phyloP scores from a whole-genome alignment of 2,113 vertebrate species.

The Sterrhoptilus dennistouni region DNA sequence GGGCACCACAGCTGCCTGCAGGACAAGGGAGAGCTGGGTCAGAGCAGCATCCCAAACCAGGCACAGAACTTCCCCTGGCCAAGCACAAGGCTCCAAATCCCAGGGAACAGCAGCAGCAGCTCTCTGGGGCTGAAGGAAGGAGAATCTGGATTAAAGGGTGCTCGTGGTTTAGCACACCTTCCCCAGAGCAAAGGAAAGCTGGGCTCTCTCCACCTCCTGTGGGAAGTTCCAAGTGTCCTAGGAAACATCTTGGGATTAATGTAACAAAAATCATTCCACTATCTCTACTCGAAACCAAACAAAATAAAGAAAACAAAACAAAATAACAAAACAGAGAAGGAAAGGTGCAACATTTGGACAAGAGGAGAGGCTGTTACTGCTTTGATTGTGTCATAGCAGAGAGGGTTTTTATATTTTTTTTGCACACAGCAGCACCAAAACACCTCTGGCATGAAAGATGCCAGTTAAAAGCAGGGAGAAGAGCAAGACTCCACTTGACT shows the following conservation, averaged over 20 bases:
- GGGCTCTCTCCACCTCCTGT: neutral
- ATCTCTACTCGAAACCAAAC: neutral
- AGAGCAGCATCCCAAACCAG: neutral
- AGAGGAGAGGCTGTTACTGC: neutral
- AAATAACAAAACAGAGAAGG: neutral
- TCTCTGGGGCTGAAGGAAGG: neutral
- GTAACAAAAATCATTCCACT: neutral
- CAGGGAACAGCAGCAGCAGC: neutral
- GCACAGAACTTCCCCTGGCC: neutral
- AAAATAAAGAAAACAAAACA: neutral
- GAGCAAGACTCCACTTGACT: neutral
- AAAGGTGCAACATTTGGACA: neutral
- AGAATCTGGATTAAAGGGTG: neutral
- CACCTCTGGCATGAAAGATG: neutral
- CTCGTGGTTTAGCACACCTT: neutral
- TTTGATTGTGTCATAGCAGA: neutral
- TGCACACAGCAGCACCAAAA: neutral
- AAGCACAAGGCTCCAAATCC: neutral
- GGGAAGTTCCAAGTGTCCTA: neutral
- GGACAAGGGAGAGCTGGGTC: neutral
- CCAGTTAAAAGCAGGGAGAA: neutral
- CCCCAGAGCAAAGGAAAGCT: neutral
- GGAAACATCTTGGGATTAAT: neutral
- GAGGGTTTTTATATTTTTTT: accelerated
- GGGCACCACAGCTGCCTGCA: conserved; percentile 87